Percentiles rank a stretch among this genome's conserved stretches.
phyloP scores from a whole-genome alignment of 2,113 vertebrate genomes.

The Cyprinodon tularosa region DNA sequence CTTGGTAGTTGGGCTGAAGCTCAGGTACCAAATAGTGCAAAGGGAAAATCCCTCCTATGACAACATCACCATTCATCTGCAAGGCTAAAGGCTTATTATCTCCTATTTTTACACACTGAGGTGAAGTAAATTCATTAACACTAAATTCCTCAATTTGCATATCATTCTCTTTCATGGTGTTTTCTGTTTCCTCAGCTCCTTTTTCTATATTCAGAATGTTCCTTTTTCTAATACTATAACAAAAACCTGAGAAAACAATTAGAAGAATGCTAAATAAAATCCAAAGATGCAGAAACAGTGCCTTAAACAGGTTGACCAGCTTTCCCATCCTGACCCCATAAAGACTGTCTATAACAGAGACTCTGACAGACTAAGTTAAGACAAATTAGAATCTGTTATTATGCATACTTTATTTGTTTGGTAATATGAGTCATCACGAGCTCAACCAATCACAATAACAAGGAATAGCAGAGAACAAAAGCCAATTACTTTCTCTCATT shows the following conservation, averaged over 20 bases:
- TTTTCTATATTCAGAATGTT: not conserved
- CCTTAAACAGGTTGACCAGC: not conserved
- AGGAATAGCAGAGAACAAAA: not conserved
- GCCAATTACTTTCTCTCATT: not conserved
- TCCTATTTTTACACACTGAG: constrained; percentile 57
- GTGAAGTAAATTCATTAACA: not conserved
- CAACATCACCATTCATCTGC: constrained; percentile 65
- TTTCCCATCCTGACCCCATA: constrained; percentile 22
- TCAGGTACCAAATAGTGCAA: constrained; percentile 63
- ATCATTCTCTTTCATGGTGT: not conserved
- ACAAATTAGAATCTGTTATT: not conserved
- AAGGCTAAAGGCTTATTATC: constrained; percentile 54
- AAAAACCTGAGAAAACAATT: constrained; percentile 3
- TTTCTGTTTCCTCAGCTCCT: not conserved
- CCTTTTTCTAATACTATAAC: not conserved
- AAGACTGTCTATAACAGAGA: constrained; percentile 1
- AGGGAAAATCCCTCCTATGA: constrained; percentile 79
- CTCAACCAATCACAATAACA: not conserved
- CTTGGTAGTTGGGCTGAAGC: constrained; percentile 54
- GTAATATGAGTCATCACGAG: constrained; percentile 24
- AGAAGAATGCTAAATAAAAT: constrained; percentile 9
- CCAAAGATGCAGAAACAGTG: constrained; percentile 14
- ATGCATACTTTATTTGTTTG: not conserved
- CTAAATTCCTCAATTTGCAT: not conserved
- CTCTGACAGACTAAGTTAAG: not conserved